Evolutionary conservation across 1,140 invertebrate species (phyloP), one percentile per base, ranked within the genome.

Genomic region (Streblospio benedicti): DNA sequence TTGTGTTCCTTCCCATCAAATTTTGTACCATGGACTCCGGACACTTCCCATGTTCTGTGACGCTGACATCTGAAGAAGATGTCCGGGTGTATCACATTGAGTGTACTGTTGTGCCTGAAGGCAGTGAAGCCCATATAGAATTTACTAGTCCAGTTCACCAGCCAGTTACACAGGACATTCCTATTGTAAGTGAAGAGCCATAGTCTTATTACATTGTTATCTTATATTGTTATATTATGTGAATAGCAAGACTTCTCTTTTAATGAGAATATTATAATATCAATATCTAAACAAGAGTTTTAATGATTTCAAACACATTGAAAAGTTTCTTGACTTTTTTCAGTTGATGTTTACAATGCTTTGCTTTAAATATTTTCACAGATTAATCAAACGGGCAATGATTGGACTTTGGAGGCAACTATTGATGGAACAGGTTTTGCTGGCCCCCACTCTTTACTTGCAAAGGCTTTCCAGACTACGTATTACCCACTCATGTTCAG

Each of bases 51-150:
- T 71, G 71, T 63, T 58, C 67, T 52, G 66, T 77, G 5, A 61
- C 66, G 5, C 61, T 77, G 41, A 57, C 60, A 20, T 65, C 69
- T 35, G 47, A 52, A 31, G 74, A 76, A 59, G 76, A 77, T 65
- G 68, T 77, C 12, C 62, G 75, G n/a, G 67, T 76, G 12, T 75
- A 71, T 53, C 63, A 63, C 44, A 68, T 77, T 38, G 75, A 75
- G 58, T 76, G 72, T 61, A 75, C 71, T 3, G 75, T 76, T 12
- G 69, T 67, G 44, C 74, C 74, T 60, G 69, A 75, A 63, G 74
- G 75, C 32, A 72, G 61, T 59, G 70, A 66, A 18, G 68, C 74
- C n/a, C 67, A 76, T 60, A 59, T 77, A 41, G 62, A 69, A n/a
- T 75, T 79, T 51, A 57, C 61, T 35, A 59, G 70, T 45, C 71